A percentile compares a stretch with the other conserved stretches of the same genome.
phyloP scores from a whole-genome alignment of 2,888 invertebrate species.

The Colostygia pectinataria region DNA sequence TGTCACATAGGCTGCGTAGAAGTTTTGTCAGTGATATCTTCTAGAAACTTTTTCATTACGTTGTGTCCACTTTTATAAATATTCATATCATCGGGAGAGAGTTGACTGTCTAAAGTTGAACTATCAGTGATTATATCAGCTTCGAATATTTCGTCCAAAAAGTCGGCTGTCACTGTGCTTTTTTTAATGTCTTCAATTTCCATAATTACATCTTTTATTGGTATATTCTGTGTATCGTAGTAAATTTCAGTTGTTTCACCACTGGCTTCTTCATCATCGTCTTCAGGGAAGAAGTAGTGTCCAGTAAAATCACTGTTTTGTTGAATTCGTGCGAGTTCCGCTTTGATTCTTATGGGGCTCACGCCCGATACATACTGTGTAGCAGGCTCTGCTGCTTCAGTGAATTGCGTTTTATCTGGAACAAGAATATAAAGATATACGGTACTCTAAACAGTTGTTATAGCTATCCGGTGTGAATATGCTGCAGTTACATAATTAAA shows the following conservation, averaged over 20 bases:
- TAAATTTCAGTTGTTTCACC: slow-evolving; percentile 57
- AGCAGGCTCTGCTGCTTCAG: slow-evolving; percentile 38
- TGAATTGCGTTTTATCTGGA: slow-evolving; percentile 46
- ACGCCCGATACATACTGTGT: slow-evolving; percentile 43
- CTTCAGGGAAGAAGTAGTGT: slow-evolving; percentile 76
- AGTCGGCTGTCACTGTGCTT: slow-evolving; percentile 61
- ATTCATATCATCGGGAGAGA: slow-evolving; percentile 49
- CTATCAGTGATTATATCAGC: slow-evolving; percentile 57
- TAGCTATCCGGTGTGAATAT: too few relatives aligned
- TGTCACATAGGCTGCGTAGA: slow-evolving; percentile 1
- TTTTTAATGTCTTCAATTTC: slow-evolving; percentile 68
- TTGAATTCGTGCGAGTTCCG: slow-evolving; percentile 61
- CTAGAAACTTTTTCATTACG: slow-evolving; percentile 57
- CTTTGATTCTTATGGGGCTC: slow-evolving; percentile 62
- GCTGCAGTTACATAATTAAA: not conserved
- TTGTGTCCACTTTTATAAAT: slow-evolving; percentile 49
- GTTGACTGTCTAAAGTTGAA: slow-evolving; percentile 40
- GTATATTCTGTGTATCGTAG: slow-evolving; percentile 55
- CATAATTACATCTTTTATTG: slow-evolving; percentile 58
- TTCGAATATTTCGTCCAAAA: slow-evolving; percentile 72
- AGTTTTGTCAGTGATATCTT: slow-evolving; percentile 48
- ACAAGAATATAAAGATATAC: not conserved
- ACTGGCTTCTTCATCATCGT: slow-evolving; percentile 48
- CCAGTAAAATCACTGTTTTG: slow-evolving; percentile 66
- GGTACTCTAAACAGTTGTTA: too few relatives aligned